Evolutionary conservation across 2,113 vertebrate genomes (phyloP), one percentile per base, ranked within the genome.

Genomic region (Trematomus loennbergii): DNA sequence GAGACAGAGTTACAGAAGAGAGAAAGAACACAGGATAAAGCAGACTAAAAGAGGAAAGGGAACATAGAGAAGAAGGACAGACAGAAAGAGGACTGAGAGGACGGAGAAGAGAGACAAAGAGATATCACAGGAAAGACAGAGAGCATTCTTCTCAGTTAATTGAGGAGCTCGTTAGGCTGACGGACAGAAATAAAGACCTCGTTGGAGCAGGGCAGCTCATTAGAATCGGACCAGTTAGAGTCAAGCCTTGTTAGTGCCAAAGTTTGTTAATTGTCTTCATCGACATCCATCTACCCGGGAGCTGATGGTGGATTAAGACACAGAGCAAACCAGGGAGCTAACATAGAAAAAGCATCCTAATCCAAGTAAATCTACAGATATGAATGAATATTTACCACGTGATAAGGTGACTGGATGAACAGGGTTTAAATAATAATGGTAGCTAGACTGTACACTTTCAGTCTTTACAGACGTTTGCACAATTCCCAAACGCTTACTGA

Each of bases 101-200:
- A 76, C 0, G 10, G 55, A 50, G 50, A 63, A 40, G 52, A 73
- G 52, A 67, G 36, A 86, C 61, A 86, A 68, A 86, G 70, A 70
- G 20, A 48, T 40, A 29, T 43, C 5, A 1, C 60, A 6, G 65
- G 65, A 63, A n/a, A 78, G 73, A 91, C 75, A 74, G 82, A 12
- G 73, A 61, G 40, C 84, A 79, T 91, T 85, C 67, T 82, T 78
- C 73, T 79, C 22, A 17, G 62, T 74, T 91, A 87, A 92, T 85
- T 89, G 88, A 78, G 85, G 63, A 76, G 66, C 90, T 91, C 40
- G 29, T 93, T 93, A 93, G 80, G 75, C 72, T 54, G 80, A 67
- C 1, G 46, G 84, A 61, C 78, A 71, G 72, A 87, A 64, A 83
- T 65, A 88, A 87, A 80, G 83, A 57, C 79, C 61, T 74, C 40